Conservation (phyloP, 2,797 vertebrate genomes). For the Rhabdomys pumilio region DNA sequence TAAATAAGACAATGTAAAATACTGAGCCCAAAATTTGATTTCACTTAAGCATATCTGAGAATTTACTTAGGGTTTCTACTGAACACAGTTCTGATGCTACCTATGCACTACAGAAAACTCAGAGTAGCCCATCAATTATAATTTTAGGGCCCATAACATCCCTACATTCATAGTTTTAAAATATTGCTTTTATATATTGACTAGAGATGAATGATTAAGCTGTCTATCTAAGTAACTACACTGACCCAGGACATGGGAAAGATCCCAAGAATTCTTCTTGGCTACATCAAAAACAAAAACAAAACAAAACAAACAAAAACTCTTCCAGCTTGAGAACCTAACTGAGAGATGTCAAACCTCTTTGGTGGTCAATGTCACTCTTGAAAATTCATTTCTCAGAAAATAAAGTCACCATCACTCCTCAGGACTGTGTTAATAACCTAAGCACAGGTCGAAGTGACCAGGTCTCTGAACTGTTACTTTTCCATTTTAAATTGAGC, state of each 20-base stretch:
- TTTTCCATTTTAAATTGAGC: conserved; percentile 8
- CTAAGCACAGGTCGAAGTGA: conserved; percentile 37
- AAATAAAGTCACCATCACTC: not conserved
- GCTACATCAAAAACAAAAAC: not conserved
- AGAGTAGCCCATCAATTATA: not conserved
- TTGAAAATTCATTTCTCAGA: conserved; percentile 15
- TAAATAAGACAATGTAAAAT: conserved; percentile 35
- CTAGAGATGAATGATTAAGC: not conserved
- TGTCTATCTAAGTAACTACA: not conserved
- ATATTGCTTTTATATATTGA: not conserved
- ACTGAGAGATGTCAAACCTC: conserved; percentile 1
- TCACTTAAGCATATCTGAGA: not conserved
- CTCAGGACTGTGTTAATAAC: conserved; percentile 1
- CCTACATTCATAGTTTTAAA: not conserved
- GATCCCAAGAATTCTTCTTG: not conserved
- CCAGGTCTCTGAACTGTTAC: not conserved
- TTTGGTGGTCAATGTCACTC: conserved; percentile 33
- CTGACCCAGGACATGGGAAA: not conserved
- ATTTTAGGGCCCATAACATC: not conserved
- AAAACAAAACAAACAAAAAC: no score
- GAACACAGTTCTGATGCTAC: not conserved
- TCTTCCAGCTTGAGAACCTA: not conserved
- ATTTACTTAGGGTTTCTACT: not conserved
- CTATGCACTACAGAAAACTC: not conserved
- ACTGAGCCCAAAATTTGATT: not conserved